Base-by-base conservation (phyloP, 2,797 vertebrate species). In the Lagorchestes hirsutus region DNA sequence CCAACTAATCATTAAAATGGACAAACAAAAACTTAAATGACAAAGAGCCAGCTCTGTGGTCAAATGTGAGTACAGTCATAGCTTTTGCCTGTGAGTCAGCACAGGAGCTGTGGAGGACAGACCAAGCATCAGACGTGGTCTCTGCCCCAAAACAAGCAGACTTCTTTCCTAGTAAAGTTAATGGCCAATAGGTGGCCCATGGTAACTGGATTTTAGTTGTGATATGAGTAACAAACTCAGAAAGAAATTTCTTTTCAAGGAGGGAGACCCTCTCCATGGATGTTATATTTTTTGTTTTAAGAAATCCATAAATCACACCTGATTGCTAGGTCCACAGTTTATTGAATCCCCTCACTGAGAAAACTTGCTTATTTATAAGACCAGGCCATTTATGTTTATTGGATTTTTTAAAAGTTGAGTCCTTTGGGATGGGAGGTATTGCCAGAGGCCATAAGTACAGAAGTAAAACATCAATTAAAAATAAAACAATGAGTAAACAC, bases 241-340 rank as follows among this genome's bases (percentile, higher is more conserved):
- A 55, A 93, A 95, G 92, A 90, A 34, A 94, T 12, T 14, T 90
- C 50, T 1, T 90, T 28, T 4, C 92, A 10, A 82, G 55, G 24
- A 91, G 52, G 82, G 28, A 94, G 92, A 94, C 74, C 92, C 27
- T 54, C 93, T 91, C 27, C 55, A 13, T 93, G 31, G 59, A 27
- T 14, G 90, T 34, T 52, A 52, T 52, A 52, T 52, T 52, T 52
- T 52, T 52, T 52, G 50, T 46, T 82, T 40, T 9, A 82, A 92
- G 52, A 97, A 67, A 22, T 95, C 54, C 91, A 10, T 28, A 96
- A 96, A 96, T 92, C 55, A 94, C 52, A 24, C n/a, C 31, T 74
- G 31, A 22, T 67, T 95, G 93, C 92, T 94, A 1, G 52, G 18
- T 95, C 5, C 3, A 5, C 34, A 96, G 24, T 93, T 40, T n/a